These are phyloP conservation scores for Melanerpes formicivorus DNA, from an alignment of 2,113 vertebrate genomes.

Conservation along the genomic window DNA sequence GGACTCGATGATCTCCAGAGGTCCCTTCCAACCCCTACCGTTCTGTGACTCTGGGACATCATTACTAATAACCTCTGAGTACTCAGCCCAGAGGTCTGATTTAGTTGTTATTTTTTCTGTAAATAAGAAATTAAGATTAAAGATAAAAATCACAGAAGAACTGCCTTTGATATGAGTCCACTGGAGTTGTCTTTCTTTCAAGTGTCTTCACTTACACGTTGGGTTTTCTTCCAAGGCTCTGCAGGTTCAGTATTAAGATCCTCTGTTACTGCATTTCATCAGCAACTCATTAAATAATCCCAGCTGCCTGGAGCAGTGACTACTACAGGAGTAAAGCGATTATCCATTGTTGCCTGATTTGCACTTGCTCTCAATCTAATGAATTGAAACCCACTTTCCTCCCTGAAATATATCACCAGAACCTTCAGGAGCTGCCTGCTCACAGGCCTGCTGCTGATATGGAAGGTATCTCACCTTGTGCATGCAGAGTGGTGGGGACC, in stretches of 20 bases:
- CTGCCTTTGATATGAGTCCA: not conserved
- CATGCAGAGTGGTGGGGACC: not conserved
- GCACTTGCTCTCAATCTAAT: slow-evolving; percentile 37
- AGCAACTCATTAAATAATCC: slow-evolving; percentile 49
- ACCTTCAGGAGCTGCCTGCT: slow-evolving; percentile 3
- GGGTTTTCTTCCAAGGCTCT: not conserved
- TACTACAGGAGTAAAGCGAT: slow-evolving; percentile 17
- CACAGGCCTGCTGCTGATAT: not conserved
- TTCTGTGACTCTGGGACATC: not conserved
- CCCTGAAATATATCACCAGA: slow-evolving; percentile 34
- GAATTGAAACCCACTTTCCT: slow-evolving; percentile 31
- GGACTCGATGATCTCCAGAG: too few species aligned
- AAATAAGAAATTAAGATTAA: not conserved
- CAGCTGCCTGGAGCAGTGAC: slow-evolving; percentile 23
- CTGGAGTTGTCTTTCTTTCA: not conserved
- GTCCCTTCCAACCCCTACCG: too few species aligned
- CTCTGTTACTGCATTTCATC: slow-evolving; percentile 10
- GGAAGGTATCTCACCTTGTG: not conserved
- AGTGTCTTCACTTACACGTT: not conserved
- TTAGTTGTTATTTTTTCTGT: not conserved
- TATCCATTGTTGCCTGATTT: slow-evolving; percentile 48
- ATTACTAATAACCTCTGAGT: not conserved
- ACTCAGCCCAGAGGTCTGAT: not conserved
- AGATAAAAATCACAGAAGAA: not conserved
- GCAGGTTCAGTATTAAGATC: not conserved